Base-by-base conservation (phyloP, 1,140 invertebrate species). In the Globodera rostochiensis region DNA sequence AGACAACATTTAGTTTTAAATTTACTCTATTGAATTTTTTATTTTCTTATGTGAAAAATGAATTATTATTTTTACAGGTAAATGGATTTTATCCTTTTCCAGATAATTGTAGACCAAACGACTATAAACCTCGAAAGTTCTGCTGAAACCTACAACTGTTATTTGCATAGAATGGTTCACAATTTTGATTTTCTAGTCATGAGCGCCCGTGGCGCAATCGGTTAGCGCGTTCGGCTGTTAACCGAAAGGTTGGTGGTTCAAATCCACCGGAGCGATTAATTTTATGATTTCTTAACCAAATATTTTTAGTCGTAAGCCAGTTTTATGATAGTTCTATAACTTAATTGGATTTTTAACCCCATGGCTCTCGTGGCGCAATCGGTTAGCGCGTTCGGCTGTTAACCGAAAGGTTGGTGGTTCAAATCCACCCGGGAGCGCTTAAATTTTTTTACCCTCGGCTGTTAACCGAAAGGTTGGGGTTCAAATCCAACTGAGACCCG, bases 381-480 rank as follows among this genome's bases (percentile, higher is more conserved):
- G 82, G 83, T 84, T 84, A 80, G 82, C 80, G 86, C 73, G 73
- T 80, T 84, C 85, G 85, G 84, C 85, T 86, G 80, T 85, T 86
- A 84, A 86, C 84, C 84, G 85, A 85, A 81, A 84, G 81, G 71
- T 85, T 87, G 71, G 82, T 75, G 71, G 77, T 87, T 84, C 82
- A 49, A 79, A 66, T 80, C 82, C 82, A 85, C 83, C 82, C 82
- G 66, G 82, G 82, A 85, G 82, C 82, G 82, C 25, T 6, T 19
- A 19, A 15, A 36, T 25, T 50, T 82, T 82, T 82, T 82, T 79
- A 11, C 73, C 49, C 73, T 84, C 82, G 85, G 84, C 85, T 86
- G 80, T 85, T 86, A 84, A 86, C 84, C 84, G 82, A 85, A 81
- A 84, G 81, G 53, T 86, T 47, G 82, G 66, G 70, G 76, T 87